Percentiles rank a stretch among this genome's conserved stretches.
Conservation (phyloP, 2,113 vertebrate species). For the Silurus glanis region DNA sequence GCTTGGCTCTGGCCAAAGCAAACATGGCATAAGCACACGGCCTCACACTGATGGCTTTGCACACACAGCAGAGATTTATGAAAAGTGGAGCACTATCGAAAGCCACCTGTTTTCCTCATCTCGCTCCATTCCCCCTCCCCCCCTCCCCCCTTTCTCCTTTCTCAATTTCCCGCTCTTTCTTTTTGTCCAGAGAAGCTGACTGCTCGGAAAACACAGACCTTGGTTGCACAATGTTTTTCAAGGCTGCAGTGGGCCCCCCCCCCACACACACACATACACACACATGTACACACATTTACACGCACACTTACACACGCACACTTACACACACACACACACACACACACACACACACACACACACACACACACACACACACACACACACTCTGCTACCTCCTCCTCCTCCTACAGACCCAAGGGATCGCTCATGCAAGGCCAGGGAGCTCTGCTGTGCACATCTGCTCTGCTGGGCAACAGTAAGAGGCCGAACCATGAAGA, state of each 20-base stretch:
- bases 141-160: slow-evolving; percentile 23
- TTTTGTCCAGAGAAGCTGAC: slow-evolving; percentile 31
- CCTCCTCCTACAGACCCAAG: slow-evolving; percentile 58
- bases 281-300: slow-evolving; percentile 32
- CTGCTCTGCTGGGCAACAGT: slow-evolving; percentile 70
- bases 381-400: slow-evolving; percentile 31
- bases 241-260: slow-evolving; percentile 43
- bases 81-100: slow-evolving; percentile 52
- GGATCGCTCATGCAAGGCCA: slow-evolving; percentile 68
- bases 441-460: slow-evolving; percentile 67
- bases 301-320: background rate
- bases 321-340: slow-evolving; percentile 11
- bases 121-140: background rate
- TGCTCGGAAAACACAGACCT: slow-evolving; percentile 47
- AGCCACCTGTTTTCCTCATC: slow-evolving; percentile 59
- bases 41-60: slow-evolving; percentile 36
- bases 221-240: slow-evolving; percentile 47
- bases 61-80: slow-evolving; percentile 55
- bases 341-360: slow-evolving; percentile 18
- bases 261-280: slow-evolving; percentile 39
- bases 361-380: slow-evolving; percentile 33
- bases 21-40: slow-evolving; percentile 20
- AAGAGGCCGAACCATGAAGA: slow-evolving; percentile 51
- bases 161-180: slow-evolving; percentile 39
- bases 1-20: slow-evolving; percentile 25